Evolutionary conservation across 2,888 invertebrate genomes (phyloP).

Genomic region (Perizoma affinitatum): DNA sequence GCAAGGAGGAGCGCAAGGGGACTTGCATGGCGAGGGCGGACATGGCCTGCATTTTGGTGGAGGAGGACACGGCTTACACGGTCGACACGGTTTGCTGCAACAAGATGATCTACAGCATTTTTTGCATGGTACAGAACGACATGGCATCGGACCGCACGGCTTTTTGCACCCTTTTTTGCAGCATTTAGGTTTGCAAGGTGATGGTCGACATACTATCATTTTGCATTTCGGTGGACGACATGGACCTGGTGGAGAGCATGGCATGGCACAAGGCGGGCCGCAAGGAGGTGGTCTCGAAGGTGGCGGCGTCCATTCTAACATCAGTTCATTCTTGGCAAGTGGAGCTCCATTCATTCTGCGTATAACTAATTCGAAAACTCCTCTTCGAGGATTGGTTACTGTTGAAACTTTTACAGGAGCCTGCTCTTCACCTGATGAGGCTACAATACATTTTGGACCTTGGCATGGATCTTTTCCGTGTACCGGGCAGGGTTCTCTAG

Average conservation of each 20-base stretch:
- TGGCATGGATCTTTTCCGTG: conserved; percentile 63
- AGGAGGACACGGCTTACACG: conserved; percentile 23
- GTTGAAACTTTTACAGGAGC: conserved; percentile 67
- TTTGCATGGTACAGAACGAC: conserved; percentile 44
- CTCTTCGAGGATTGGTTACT: conserved; percentile 67
- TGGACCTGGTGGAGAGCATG: conserved; percentile 41
- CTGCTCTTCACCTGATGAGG: conserved; percentile 52
- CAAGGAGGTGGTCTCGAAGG: conserved; percentile 55
- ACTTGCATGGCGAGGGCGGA: conserved; percentile 35
- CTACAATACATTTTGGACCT: conserved; percentile 65
- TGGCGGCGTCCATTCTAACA: conserved; percentile 78
- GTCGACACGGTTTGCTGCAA: conserved; percentile 44
- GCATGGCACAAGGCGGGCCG: conserved; percentile 45
- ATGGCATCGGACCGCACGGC: conserved; percentile 50
- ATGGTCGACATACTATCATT: conserved; percentile 56
- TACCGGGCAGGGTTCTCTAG: conserved; percentile 62
- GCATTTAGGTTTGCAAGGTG: conserved; percentile 52
- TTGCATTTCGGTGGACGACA: conserved; percentile 62
- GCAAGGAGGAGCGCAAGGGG: conserved; percentile 27
- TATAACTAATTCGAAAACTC: conserved; percentile 75
- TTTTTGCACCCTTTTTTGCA: conserved; percentile 49
- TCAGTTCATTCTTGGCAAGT: conserved; percentile 72
- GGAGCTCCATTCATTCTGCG: conserved; percentile 71
- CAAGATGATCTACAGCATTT: conserved; percentile 45
- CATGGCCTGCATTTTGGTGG: conserved; percentile 33